A percentile compares a stretch with the other conserved stretches of the same genome.
Evolutionary conservation across 2,888 invertebrate species (phyloP).

Genomic region (Ariolimax columbianus): DNA sequence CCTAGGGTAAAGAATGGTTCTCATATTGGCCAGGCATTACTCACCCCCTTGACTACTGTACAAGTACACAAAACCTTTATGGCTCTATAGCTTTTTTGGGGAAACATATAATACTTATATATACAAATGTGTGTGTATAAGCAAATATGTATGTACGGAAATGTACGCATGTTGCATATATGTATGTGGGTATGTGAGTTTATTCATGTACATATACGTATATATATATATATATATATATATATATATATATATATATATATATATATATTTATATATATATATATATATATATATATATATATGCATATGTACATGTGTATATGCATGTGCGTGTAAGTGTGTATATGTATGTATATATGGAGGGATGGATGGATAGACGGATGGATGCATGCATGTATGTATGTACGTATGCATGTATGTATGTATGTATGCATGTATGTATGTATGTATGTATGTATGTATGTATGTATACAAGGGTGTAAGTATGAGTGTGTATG

Average conservation of each 20-base stretch:
- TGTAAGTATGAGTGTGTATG: neutral
- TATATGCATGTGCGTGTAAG: neutral
- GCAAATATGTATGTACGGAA: too few relatives aligned
- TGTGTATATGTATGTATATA: slow-evolving; percentile 3
- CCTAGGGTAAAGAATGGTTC: too few relatives aligned
- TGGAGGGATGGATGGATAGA: neutral
- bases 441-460: slow-evolving; percentile 7
- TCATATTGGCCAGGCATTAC: too few relatives aligned
- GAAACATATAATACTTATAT: too few relatives aligned
- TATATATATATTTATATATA: neutral
- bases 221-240: slow-evolving; percentile 14
- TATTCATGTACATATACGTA: neutral
- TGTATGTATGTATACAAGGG: neutral
- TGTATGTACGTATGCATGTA: neutral
- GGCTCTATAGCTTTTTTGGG: too few relatives aligned
- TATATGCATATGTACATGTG: neutral
- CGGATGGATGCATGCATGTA: neutral
- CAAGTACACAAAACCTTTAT: too few relatives aligned
- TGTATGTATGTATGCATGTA: neutral
- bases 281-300: too few relatives aligned
- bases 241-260: slow-evolving; percentile 13
- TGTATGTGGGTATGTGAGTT: neutral
- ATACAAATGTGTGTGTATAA: too few relatives aligned
- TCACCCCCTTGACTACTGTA: too few relatives aligned
- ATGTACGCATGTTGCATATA: too few relatives aligned